Percentiles rank a stretch among this genome's conserved stretches.
phyloP scores from a whole-genome alignment of 1,140 invertebrate species.

The Tetramorium parvispinum region DNA sequence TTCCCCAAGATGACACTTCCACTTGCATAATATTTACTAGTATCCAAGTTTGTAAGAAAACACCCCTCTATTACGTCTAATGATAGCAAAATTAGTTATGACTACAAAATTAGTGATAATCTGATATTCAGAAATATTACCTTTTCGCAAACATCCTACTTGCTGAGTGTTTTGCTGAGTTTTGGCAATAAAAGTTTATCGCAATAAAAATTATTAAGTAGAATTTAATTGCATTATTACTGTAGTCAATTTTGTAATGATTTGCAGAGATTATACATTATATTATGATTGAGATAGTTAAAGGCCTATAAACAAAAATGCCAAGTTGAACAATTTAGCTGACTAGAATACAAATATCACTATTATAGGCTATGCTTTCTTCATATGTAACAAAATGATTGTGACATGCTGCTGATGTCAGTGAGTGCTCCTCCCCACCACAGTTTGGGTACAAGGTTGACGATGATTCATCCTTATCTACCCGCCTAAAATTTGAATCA shows the following conservation, averaged over 20 bases:
- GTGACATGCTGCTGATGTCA: slow-evolving; percentile 15
- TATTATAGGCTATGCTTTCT: not conserved
- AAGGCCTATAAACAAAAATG: not conserved
- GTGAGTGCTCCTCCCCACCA: slow-evolving; percentile 49
- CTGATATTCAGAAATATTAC: slow-evolving; percentile 19
- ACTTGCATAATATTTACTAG: not conserved
- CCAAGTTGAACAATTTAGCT: not conserved
- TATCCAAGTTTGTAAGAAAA: not conserved
- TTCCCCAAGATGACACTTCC: not conserved
- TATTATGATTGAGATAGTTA: not conserved
- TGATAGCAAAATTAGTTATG: not conserved
- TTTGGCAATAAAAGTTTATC: slow-evolving; percentile 3
- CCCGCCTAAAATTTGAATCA: slow-evolving; percentile 37
- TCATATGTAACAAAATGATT: slow-evolving; percentile 6
- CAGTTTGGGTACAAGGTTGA: slow-evolving; percentile 53
- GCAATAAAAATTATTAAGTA: not conserved
- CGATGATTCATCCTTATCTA: slow-evolving; percentile 50
- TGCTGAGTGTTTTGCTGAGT: not conserved
- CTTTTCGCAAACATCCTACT: slow-evolving; percentile 62
- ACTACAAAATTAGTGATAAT: not conserved
- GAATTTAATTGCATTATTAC: not conserved
- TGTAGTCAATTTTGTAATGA: not conserved
- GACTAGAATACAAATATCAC: not conserved
- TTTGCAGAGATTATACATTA: not conserved
- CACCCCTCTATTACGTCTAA: not conserved